These are phyloP conservation scores for Eulimnadia texana DNA, from an alignment of 1,140 invertebrate genomes.

Conservation along the genomic window DNA sequence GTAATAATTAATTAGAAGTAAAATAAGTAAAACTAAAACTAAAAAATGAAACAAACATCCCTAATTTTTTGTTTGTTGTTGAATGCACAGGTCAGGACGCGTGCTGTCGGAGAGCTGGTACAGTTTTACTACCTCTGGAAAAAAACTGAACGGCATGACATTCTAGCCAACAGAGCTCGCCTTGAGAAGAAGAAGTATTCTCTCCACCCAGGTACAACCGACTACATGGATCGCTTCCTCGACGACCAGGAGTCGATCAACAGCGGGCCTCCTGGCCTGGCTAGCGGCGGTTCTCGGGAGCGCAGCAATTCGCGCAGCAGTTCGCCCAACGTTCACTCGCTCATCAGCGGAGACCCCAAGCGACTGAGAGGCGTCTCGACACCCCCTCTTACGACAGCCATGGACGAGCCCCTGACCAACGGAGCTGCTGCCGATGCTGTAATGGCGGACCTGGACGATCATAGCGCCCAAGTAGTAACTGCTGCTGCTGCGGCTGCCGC, in stretches of 20 bases:
- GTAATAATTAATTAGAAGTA: too few species aligned
- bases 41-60: too few species aligned
- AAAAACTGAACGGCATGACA: constrained; percentile 92
- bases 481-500: constrained; percentile 1
- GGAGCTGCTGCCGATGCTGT: background rate
- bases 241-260: constrained; percentile 39
- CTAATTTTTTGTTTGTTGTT: constrained; percentile 40
- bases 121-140: constrained; percentile 99
- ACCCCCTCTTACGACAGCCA: background rate
- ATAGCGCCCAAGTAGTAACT: background rate
- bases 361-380: constrained; percentile 23
- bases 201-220: constrained; percentile 61
- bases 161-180: constrained; percentile 67
- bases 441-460: background rate
- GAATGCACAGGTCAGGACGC: constrained; percentile 58
- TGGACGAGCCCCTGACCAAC: constrained; percentile 11
- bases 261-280: too few species aligned
- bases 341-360: constrained; percentile 47
- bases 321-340: constrained; percentile 41
- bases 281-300: background rate
- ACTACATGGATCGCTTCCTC: constrained; percentile 74
- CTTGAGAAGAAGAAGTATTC: constrained; percentile 77
- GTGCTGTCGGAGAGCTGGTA: constrained; percentile 91
- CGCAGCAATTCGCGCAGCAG: constrained; percentile 27
- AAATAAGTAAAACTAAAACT: too few species aligned